A percentile compares a stretch with the other conserved stretches of the same genome.
Evolutionary conservation across 1,140 invertebrate species (phyloP).

Genomic region (Diachasmimorpha longicaudata): DNA sequence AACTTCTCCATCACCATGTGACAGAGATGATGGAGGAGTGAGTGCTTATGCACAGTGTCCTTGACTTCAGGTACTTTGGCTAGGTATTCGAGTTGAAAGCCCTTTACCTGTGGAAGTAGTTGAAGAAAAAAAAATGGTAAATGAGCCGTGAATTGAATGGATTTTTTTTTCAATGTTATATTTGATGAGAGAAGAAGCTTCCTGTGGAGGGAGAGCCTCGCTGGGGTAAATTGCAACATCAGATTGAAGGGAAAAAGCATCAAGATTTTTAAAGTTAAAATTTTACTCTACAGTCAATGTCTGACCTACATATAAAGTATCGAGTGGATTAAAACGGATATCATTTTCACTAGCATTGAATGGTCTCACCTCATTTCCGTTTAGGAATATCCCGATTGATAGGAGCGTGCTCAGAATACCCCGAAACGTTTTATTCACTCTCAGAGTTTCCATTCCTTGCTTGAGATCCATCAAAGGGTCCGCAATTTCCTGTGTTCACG

Average conservation of each 20-base stretch:
- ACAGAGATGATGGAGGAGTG: conserved; percentile 95
- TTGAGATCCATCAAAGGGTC: conserved; percentile 99
- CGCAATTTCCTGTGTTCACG: conserved; percentile 83
- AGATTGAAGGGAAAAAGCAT: not conserved
- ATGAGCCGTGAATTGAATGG: not conserved
- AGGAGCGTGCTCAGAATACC: conserved; percentile 91
- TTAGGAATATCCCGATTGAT: conserved; percentile 96
- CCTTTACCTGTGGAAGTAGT: conserved; percentile 74
- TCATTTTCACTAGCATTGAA: conserved; percentile 42
- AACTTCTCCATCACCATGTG: conserved; percentile 97
- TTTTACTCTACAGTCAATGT: not conserved
- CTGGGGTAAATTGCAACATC: not conserved
- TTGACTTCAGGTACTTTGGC: conserved; percentile 99
- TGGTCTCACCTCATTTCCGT: conserved; percentile 81
- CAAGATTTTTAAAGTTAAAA: not conserved
- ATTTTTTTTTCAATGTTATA: not conserved
- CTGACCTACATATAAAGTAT: not conserved
- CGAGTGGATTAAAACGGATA: not conserved
- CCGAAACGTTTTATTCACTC: conserved; percentile 92
- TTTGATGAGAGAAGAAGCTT: not conserved
- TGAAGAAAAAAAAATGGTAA: not conserved
- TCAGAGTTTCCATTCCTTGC: conserved; percentile 90
- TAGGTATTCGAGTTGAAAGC: conserved; percentile 97
- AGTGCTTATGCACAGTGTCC: conserved; percentile 98
- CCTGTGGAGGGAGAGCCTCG: too few relatives aligned